Percentiles rank a stretch among this genome's conserved stretches.
These are phyloP conservation scores for Peucedramus taeniatus DNA, from an alignment of 2,113 vertebrate species.

Conservation along the genomic window DNA sequence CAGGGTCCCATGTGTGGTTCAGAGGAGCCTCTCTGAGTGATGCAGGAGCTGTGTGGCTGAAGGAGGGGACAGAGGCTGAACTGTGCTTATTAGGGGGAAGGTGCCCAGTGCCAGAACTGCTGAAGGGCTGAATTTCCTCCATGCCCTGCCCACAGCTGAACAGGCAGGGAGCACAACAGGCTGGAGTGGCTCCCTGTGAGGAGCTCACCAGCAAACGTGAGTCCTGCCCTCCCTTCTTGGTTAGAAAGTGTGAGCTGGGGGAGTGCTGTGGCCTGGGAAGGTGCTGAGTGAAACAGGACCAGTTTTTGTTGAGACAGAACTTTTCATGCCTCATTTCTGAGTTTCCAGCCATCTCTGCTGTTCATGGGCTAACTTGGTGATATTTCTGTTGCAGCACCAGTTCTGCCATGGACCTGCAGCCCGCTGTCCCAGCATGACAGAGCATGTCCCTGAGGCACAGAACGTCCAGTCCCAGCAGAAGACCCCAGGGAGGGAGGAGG, in stretches of 20 bases:
- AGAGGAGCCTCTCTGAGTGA: not conserved
- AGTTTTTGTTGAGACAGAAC: not conserved
- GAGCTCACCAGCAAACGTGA: not conserved
- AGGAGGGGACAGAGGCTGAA: not conserved
- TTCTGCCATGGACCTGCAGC: not conserved
- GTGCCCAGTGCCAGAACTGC: not conserved
- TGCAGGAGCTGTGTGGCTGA: not conserved
- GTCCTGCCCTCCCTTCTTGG: not conserved
- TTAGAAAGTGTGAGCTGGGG: not conserved
- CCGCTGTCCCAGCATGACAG: not conserved
- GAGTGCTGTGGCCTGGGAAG: not conserved
- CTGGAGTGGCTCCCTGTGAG: not conserved
- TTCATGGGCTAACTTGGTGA: not conserved
- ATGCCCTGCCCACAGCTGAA: not conserved
- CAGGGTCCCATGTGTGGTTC: not conserved
- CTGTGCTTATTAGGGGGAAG: not conserved
- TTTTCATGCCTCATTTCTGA: not conserved
- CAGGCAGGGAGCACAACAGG: not conserved
- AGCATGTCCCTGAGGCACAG: not conserved
- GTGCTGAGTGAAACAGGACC: not conserved
- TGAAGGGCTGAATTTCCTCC: not conserved
- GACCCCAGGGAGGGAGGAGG: not conserved
- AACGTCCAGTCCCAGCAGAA: not conserved
- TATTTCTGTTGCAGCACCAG: not conserved
- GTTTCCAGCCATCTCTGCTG: not conserved